Evolutionary conservation across 1,140 invertebrate genomes (phyloP), one percentile per base, ranked within the genome.

Genomic region (Linepithema humile): DNA sequence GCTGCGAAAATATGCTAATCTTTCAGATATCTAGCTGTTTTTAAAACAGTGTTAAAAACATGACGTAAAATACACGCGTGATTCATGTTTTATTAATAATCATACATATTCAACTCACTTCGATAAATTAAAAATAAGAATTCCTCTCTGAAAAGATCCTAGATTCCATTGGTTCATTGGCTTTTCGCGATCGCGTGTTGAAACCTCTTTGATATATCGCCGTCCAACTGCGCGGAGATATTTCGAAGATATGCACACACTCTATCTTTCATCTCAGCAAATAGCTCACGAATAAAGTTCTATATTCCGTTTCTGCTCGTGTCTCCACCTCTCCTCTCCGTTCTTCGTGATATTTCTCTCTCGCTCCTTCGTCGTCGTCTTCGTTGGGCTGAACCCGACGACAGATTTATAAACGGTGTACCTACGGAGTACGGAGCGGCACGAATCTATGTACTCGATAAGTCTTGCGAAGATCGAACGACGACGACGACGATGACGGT

Each of bases 331-430:
- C 45, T 77, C 35, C 23, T 70, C 26, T 70, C n/a, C 35, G 43
- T 12, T 57, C 62, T 32, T 69, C 73, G 17, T 35, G 40, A 75
- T 75, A 50, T 48, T 57, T 48, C 26, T 26, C 26, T 29, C 26
- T 7, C 53, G 2, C 17, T 60, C 55, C 0, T 43, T 69, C 75
- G 75, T 32, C 48, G 35, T 57, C 48, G 62, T 67, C 45, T 45
- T 67, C 32, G 45, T 12, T 17, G 45, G 15, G 12, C n/a, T 75
- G 40, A 48, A 64, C 40, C 43, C 62, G 48, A 55, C 75, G 75
- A 80, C 64, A 70, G 75, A 80, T 69, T 80, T 80, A 80, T 80
- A 80, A 80, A 70, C 64, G 62, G 64, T 43, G 64, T 70, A 78
- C 35, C 45, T 78, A 78, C 32, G 23, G n/a, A 40, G 48, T 55